Base-by-base conservation (phyloP, 2,888 invertebrate species). In the Oligia fasciuncula region DNA sequence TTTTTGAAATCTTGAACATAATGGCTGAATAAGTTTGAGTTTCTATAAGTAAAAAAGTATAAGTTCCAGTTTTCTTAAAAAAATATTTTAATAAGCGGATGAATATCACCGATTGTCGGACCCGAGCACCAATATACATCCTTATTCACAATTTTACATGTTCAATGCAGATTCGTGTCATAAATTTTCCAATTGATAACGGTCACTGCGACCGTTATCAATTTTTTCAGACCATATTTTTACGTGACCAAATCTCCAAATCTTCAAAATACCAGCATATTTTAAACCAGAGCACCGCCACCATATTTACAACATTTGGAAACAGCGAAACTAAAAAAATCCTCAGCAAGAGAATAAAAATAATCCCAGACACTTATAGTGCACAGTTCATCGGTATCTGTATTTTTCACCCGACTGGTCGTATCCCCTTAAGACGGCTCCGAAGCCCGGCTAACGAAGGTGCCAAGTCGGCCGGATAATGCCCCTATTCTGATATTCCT, bases 301-400 rank as follows among this genome's bases (percentile, higher is more conserved):
- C 4, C 13, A 40, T 62, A 23, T 79, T 43, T 9, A 46, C 19
- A 51, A 19, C 11, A 54, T 54, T 62, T 46, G 19, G 2, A 73
- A 65, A 63, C 17, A 83, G 0, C 11, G 35, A 71, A 63, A 63
- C 49, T 66, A 69, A 73, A 80, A 83, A 83, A 69, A 65, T 29
- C 46, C 60, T 54, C 6, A 13, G 65, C n/a, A 51, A 73, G 51
- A 72, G 68, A 70, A 69, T 74, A 79, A 73, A 77, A 78, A 78
- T 74, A 87, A 73, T 73, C 75, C 68, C 73, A 78, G 83, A 74
- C 73, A 73, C 66, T 85, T 85, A 77, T 67, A 68, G 62, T 85
- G 90, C 88, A 88, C 88, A 88, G 86, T 87, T 85, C 87, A 87
- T 75, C 76, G 91, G 92, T 93, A 93, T 92, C 91, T 91, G 89